Evolutionary conservation across 2,797 vertebrate genomes (phyloP).

Genomic region (Bovichtus variegatus): DNA sequence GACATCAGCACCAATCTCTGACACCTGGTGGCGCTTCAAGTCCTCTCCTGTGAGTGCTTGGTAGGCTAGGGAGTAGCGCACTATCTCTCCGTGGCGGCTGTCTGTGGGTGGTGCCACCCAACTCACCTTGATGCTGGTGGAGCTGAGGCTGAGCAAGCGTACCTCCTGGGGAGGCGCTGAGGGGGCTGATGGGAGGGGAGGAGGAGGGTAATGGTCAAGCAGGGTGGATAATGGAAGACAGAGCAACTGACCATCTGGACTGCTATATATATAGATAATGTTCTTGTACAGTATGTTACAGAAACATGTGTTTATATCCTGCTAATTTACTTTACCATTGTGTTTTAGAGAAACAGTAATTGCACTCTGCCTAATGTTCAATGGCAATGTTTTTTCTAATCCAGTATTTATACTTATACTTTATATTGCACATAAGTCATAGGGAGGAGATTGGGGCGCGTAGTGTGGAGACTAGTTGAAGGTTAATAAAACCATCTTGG

Average conservation of each 20-base stretch:
- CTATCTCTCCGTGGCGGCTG: constrained; percentile 91
- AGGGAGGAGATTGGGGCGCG: too few species aligned
- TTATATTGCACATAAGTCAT: neutral
- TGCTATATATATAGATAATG: neutral
- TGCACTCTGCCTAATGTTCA: neutral
- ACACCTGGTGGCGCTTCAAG: constrained; percentile 88
- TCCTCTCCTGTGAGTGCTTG: constrained; percentile 91
- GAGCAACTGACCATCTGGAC: constrained; percentile 67
- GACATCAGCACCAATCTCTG: constrained; percentile 86
- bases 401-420: too few species aligned
- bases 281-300: neutral
- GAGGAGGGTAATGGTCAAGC: constrained; percentile 82
- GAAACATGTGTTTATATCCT: neutral
- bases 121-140: constrained; percentile 95
- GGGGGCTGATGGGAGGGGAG: constrained; percentile 88
- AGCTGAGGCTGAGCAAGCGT: constrained; percentile 90
- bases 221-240: constrained; percentile 83
- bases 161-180: constrained; percentile 95
- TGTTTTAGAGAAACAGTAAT: neutral
- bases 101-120: constrained; percentile 93
- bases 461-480: too few species aligned
- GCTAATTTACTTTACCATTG: neutral
- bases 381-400: neutral
- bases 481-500: too few species aligned
- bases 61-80: constrained; percentile 92